These are phyloP conservation scores for Peucedramus taeniatus DNA, from an alignment of 2,113 vertebrate species.

Conservation along the genomic window DNA sequence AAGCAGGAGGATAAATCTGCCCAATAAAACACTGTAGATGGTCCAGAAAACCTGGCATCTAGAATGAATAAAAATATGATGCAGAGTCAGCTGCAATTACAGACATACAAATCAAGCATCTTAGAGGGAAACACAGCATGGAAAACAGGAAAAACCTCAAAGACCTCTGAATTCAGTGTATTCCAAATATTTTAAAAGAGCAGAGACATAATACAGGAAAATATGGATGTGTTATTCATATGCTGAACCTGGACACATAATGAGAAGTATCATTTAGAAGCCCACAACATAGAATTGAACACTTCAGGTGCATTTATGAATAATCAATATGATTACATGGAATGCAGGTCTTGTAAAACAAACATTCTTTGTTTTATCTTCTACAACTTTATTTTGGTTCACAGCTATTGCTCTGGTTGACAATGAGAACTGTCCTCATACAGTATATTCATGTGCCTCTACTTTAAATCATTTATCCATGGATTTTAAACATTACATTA, in stretches of 20 bases:
- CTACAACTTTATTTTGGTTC: background rate
- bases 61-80: slow-evolving; percentile 1
- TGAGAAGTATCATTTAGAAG: background rate
- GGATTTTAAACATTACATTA: background rate
- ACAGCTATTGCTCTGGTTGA: background rate
- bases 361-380: background rate
- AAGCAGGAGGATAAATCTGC: background rate
- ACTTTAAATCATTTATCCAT: background rate
- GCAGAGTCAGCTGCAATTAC: background rate
- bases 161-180: background rate
- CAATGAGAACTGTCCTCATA: background rate
- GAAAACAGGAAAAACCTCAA: background rate
- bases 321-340: background rate
- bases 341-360: background rate
- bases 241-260: background rate
- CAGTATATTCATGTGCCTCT: background rate
- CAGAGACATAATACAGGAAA: background rate
- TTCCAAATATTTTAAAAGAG: background rate
- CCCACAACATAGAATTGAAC: background rate
- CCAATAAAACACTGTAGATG: background rate
- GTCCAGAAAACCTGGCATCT: background rate
- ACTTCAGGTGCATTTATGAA: background rate
- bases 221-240: background rate
- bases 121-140: background rate
- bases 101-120: background rate